phyloP scores from a whole-genome alignment of 2,113 vertebrate species.

The Tretioscincus oriximinensis region DNA sequence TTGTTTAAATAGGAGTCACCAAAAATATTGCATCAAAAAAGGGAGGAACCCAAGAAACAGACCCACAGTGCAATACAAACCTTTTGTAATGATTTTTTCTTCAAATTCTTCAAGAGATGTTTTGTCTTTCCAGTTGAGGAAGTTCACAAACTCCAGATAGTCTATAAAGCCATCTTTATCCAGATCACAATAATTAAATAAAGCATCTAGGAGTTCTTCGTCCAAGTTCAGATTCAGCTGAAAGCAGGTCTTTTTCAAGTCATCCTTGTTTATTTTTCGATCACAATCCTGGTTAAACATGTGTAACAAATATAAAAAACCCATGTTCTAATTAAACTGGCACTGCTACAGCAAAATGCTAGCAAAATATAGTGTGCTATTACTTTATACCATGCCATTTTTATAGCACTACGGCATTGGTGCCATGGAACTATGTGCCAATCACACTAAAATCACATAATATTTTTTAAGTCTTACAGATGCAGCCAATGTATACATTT shows the following conservation, averaged over 20 bases:
- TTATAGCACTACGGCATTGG: no score
- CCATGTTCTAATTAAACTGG: not conserved
- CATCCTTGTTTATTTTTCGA: conserved; percentile 79
- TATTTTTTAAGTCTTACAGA: no score
- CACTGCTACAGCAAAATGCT: no score
- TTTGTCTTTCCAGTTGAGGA: conserved; percentile 90
- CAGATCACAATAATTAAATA: conserved; percentile 84
- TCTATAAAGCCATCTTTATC: conserved; percentile 81
- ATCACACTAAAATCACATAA: no score
- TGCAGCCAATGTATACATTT: no score
- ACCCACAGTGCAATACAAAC: conserved; percentile 57
- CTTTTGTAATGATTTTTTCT: conserved; percentile 71
- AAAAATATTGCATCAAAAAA: not conserved
- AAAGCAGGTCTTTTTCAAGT: conserved; percentile 74
- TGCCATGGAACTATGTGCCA: no score
- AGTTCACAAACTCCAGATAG: conserved; percentile 85
- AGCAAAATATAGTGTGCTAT: no score
- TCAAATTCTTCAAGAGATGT: conserved; percentile 72
- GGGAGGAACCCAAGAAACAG: not conserved
- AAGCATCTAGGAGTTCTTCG: conserved; percentile 71
- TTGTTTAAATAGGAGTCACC: not conserved
- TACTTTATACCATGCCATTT: no score
- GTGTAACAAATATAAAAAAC: not conserved
- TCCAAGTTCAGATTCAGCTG: conserved; percentile 77
- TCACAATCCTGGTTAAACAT: conserved; percentile 75